These are phyloP conservation scores for Lasioglossum morio DNA, from an alignment of 2,888 invertebrate species.

Conservation along the genomic window DNA sequence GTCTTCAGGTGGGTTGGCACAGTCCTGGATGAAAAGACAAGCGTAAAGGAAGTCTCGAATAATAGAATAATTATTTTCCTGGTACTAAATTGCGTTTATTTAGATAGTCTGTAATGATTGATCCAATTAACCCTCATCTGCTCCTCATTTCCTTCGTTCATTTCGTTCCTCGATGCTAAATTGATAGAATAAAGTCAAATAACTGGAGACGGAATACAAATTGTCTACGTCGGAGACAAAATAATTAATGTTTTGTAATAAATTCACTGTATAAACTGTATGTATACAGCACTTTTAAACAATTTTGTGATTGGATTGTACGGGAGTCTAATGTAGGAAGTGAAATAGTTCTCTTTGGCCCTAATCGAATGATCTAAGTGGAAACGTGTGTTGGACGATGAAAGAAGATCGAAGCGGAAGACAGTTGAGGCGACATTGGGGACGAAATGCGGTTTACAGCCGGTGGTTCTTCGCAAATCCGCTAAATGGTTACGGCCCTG, in stretches of 20 bases:
- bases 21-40: background rate
- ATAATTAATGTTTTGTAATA: too few relatives aligned
- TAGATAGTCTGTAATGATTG: background rate
- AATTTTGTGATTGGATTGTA: too few relatives aligned
- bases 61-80: background rate
- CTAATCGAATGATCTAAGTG: background rate
- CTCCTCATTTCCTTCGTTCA: background rate
- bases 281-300: too few relatives aligned
- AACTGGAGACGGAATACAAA: too few relatives aligned
- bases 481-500: conserved; percentile 61
- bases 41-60: background rate
- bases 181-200: too few relatives aligned
- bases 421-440: too few relatives aligned
- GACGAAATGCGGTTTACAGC: background rate
- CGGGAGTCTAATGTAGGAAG: too few relatives aligned
- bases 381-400: background rate
- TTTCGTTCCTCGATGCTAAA: background rate
- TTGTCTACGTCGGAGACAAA: too few relatives aligned
- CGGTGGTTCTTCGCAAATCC: conserved; percentile 10
- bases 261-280: too few relatives aligned
- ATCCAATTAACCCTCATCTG: background rate
- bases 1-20: background rate
- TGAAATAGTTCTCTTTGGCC: background rate
- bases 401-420: background rate
- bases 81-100: background rate